Conservation (phyloP, 2,797 vertebrate species). For the Mormyrops boulengeri region DNA sequence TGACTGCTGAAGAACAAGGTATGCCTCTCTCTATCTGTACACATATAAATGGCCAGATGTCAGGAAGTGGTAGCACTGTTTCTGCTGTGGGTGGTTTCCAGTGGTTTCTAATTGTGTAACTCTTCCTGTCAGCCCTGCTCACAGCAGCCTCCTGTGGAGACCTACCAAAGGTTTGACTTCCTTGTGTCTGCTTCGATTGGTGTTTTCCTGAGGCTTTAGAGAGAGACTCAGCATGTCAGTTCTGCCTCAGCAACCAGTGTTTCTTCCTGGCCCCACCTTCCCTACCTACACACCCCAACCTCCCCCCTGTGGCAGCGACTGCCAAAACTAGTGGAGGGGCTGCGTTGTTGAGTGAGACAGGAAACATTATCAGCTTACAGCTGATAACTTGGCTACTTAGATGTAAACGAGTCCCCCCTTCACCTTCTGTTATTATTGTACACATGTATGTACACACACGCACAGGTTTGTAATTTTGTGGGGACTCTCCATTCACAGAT, state of each 20-base stretch:
- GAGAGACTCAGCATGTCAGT: background rate
- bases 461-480: background rate
- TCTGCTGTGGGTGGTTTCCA: conserved; percentile 12
- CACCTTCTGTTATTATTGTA: background rate
- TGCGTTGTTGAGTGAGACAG: background rate
- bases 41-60: background rate
- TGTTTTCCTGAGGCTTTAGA: background rate
- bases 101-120: background rate
- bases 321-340: background rate
- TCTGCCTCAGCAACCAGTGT: background rate
- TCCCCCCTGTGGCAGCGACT: background rate
- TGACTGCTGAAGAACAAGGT: conserved; percentile 68
- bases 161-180: conserved; percentile 46
- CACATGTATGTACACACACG: background rate
- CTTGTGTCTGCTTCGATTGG: background rate
- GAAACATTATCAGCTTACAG: background rate
- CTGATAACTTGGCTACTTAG: background rate
- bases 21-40: conserved; percentile 5
- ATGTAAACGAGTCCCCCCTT: background rate
- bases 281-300: background rate
- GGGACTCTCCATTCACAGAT: background rate
- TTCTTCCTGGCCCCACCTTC: background rate
- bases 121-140: conserved; percentile 51
- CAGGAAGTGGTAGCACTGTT: background rate
- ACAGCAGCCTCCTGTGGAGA: conserved; percentile 58